Evolutionary conservation across 2,888 invertebrate genomes (phyloP).

Genomic region (Mayetiola destructor): DNA sequence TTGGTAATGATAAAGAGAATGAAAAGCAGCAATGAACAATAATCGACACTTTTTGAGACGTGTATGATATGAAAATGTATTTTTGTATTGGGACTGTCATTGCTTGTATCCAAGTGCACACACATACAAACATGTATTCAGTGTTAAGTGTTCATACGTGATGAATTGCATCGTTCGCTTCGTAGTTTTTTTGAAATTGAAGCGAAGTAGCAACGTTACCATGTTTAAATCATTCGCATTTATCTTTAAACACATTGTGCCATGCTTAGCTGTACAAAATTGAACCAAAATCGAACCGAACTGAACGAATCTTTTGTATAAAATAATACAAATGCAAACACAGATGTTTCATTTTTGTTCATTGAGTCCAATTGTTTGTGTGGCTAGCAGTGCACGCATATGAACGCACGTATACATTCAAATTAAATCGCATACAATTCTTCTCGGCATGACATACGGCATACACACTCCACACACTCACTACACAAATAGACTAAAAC

Average conservation of each 20-base stretch:
- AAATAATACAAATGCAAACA: no score
- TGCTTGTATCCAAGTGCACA: conserved; percentile 9
- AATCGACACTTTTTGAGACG: background rate
- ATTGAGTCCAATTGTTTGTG: background rate
- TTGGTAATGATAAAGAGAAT: no score
- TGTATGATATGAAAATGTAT: background rate
- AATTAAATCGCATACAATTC: no score
- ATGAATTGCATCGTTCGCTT: background rate
- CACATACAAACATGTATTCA: background rate
- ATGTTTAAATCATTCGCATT: background rate
- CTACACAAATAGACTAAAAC: background rate
- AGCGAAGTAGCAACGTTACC: background rate
- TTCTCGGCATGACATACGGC: no score
- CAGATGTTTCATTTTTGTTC: no score
- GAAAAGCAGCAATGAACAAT: background rate
- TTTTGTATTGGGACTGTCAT: background rate
- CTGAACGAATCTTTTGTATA: background rate
- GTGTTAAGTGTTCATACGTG: background rate
- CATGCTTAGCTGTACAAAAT: background rate
- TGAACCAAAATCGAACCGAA: background rate
- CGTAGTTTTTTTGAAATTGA: background rate
- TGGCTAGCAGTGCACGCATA: background rate
- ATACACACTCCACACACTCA: background rate
- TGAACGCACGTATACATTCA: background rate
- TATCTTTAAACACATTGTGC: background rate